A percentile compares a stretch with the other conserved stretches of the same genome.
Evolutionary conservation across 2,797 vertebrate species (phyloP).

Genomic region (Chromobotia macracanthus): DNA sequence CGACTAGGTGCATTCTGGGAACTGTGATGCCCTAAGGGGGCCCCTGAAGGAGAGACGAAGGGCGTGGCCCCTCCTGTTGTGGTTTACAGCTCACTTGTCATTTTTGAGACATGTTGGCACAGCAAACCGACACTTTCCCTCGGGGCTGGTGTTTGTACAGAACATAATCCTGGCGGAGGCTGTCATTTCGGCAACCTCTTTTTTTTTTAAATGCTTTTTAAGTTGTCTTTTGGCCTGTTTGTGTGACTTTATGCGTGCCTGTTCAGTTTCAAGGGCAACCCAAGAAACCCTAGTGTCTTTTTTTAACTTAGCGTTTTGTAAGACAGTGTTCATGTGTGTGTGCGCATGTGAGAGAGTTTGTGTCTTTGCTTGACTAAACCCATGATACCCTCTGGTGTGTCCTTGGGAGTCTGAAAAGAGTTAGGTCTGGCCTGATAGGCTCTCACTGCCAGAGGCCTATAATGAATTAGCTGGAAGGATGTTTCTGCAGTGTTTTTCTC

Average conservation of each 20-base stretch:
- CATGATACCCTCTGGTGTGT: constrained; percentile 32
- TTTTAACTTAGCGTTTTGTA: constrained; percentile 66
- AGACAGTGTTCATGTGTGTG: constrained; percentile 33
- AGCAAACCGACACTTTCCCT: constrained; percentile 64
- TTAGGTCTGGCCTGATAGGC: constrained; percentile 34
- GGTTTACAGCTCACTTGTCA: constrained; percentile 61
- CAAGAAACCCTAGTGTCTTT: constrained; percentile 72
- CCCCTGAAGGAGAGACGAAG: constrained; percentile 38
- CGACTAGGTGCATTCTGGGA: constrained; percentile 54
- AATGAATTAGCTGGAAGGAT: constrained; percentile 54
- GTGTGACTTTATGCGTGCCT: constrained; percentile 43
- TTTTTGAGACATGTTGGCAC: constrained; percentile 62
- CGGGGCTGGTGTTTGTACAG: constrained; percentile 56
- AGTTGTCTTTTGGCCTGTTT: constrained; percentile 53
- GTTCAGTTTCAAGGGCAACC: constrained; percentile 71
- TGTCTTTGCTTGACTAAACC: constrained; percentile 18
- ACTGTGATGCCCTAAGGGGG: constrained; percentile 34
- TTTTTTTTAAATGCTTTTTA: constrained; percentile 65
- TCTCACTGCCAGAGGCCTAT: constrained; percentile 54
- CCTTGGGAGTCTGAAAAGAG: constrained; percentile 43
- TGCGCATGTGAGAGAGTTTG: background rate
- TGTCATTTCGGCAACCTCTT: constrained; percentile 65
- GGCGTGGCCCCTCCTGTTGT: constrained; percentile 48
- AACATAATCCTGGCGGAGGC: constrained; percentile 60
- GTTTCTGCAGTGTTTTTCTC: constrained; percentile 26